Conservation (phyloP, 1,140 invertebrate genomes). For the Lucilia sericata region DNA sequence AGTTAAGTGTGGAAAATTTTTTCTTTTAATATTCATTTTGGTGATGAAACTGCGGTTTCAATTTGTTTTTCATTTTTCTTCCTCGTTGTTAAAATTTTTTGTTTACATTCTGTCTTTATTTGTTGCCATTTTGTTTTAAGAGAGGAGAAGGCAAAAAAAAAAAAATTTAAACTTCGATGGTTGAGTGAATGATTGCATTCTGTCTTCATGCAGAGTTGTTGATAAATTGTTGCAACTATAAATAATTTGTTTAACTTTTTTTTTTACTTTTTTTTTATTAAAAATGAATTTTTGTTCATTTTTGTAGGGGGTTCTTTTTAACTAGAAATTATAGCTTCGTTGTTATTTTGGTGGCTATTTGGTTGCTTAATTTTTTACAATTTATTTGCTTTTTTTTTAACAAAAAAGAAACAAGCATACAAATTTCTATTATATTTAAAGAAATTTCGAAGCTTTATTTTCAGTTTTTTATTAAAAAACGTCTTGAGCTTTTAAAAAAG, state of each 20-base stretch:
- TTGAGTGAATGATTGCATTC: conserved; percentile 35
- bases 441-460: no score
- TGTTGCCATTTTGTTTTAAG: background rate
- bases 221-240: conserved; percentile 36
- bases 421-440: no score
- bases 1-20: conserved; percentile 5
- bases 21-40: conserved; percentile 21
- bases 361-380: no score
- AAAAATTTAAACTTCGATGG: conserved; percentile 21
- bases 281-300: background rate
- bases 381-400: no score
- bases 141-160: background rate
- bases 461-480: no score
- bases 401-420: no score
- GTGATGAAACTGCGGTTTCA: conserved; percentile 40
- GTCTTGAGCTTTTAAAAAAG: no score
- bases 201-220: conserved; percentile 33
- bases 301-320: no score
- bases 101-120: background rate
- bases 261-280: conserved; percentile 19
- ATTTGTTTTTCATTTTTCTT: conserved; percentile 14
- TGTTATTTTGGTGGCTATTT: no score
- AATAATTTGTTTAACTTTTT: conserved; percentile 20
- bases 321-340: no score
- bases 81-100: background rate